Evolutionary conservation across 2,797 vertebrate genomes (phyloP), one percentile per base, ranked within the genome.

Genomic region (Premnoplex brunnescens): DNA sequence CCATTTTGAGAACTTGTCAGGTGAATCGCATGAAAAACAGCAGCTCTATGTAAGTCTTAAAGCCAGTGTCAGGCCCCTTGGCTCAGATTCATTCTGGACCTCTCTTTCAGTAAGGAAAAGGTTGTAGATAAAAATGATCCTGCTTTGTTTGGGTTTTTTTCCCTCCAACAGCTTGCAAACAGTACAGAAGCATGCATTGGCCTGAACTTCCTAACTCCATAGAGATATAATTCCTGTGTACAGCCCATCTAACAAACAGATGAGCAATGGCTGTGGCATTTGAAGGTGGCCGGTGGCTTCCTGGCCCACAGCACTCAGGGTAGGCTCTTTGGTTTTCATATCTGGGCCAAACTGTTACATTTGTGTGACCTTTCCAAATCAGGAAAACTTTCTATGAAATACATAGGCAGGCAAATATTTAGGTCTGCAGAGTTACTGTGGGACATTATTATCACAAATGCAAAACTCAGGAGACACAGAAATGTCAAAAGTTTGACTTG

Each of bases 391-490:
- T 66, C 55, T 69, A 78, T 77, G 41, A 87, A 92, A 91, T 71
- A 89, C 44, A 63, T 27, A 93, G 63, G 49, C 86, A 91, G 81
- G 27, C 85, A 96, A 91, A 91, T 85, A 75, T 91, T 92, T 91
- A 91, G 64, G 68, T 80, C 87, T 81, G 72, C 72, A 51, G 48
- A 62, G 30, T 93, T 91, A 83, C 58, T 68, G 32, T 54, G n/a
- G 36, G 46, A 46, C 72, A 59, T 89, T 91, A 78, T 83, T 89
- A 85, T 78, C 78, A 87, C 60, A 85, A 92, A 92, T 56, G 83
- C 60, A 75, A 28, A 81, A 55, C 84, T 91, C 78, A 72, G 66
- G 88, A 93, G 64, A 91, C 39, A 73, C 44, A 91, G 52, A 82
- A 37, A 18, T 80, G 27, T 85, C 86, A 78, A 74, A 92, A 95